Evolutionary conservation across 2,113 vertebrate genomes (phyloP).

Genomic region (Albula glossodonta): DNA sequence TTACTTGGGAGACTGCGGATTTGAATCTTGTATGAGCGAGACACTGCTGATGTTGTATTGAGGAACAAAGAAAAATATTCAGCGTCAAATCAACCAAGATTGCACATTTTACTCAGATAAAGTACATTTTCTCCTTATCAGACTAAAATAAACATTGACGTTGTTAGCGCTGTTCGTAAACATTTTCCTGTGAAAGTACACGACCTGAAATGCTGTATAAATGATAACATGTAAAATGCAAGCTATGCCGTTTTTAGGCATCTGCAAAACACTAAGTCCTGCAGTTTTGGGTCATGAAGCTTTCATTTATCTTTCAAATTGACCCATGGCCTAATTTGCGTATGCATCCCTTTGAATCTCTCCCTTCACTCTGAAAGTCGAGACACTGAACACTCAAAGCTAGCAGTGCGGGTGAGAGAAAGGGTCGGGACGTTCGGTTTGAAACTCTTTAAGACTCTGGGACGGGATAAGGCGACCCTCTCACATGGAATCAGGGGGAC

Average conservation of each 20-base stretch:
- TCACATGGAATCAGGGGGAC: conserved; percentile 10
- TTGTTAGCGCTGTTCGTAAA: neutral
- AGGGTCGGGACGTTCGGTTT: neutral
- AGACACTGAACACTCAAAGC: neutral
- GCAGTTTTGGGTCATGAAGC: conserved; percentile 9
- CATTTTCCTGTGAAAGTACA: neutral
- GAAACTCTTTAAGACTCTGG: neutral
- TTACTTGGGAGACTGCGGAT: neutral
- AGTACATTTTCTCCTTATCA: neutral
- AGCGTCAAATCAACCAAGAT: neutral
- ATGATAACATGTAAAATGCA: conserved; percentile 9
- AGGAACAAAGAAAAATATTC: neutral
- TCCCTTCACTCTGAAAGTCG: neutral
- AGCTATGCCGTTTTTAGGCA: neutral
- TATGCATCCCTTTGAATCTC: neutral
- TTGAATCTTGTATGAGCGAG: neutral
- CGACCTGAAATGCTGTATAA: neutral
- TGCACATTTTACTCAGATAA: neutral
- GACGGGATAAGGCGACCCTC: neutral
- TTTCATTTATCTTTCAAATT: neutral
- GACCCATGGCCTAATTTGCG: neutral
- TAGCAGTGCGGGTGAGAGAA: neutral
- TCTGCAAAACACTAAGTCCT: neutral
- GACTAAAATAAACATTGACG: neutral
- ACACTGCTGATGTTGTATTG: neutral